Percentiles rank a stretch among this genome's conserved stretches.
Conservation (phyloP, 2,888 invertebrate genomes). For the Hemithea aestivaria region DNA sequence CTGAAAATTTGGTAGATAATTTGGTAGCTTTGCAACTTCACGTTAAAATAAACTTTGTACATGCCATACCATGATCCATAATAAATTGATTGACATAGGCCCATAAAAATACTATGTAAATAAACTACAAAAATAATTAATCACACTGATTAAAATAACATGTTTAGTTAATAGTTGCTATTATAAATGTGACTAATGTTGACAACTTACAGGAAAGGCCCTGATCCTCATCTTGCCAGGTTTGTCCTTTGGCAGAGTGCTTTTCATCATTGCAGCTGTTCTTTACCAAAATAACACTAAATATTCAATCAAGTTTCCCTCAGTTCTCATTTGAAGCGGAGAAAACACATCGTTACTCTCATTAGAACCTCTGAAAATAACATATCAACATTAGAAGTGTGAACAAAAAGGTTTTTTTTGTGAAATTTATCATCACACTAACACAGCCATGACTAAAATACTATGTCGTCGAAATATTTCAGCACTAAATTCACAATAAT, state of each 20-base stretch:
- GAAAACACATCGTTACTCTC: conserved; percentile 67
- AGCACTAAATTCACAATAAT: too few species aligned
- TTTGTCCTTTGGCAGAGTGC: conserved; percentile 91
- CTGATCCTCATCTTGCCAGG: conserved; percentile 97
- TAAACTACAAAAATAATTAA: too few species aligned
- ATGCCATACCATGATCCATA: too few species aligned
- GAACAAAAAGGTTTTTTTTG: conserved; percentile 19
- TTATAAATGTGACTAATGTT: conserved; percentile 1
- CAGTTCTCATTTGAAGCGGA: conserved; percentile 62
- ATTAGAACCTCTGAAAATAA: conserved; percentile 59
- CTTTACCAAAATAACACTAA: conserved; percentile 54
- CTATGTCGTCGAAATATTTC: not conserved
- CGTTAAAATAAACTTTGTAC: too few species aligned
- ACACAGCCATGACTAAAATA: not conserved
- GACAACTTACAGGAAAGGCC: conserved; percentile 95
- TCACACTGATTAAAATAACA: too few species aligned
- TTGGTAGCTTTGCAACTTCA: too few species aligned
- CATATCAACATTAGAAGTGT: conserved; percentile 38
- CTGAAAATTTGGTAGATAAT: too few species aligned
- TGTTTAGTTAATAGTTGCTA: too few species aligned
- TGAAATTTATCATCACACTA: conserved; percentile 18
- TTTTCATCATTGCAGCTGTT: conserved; percentile 81
- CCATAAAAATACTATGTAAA: too few species aligned
- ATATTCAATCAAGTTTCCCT: conserved; percentile 41
- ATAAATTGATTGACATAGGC: too few species aligned